Evolutionary conservation across 2,113 vertebrate species (phyloP).

Genomic region (Microtus richardsoni): DNA sequence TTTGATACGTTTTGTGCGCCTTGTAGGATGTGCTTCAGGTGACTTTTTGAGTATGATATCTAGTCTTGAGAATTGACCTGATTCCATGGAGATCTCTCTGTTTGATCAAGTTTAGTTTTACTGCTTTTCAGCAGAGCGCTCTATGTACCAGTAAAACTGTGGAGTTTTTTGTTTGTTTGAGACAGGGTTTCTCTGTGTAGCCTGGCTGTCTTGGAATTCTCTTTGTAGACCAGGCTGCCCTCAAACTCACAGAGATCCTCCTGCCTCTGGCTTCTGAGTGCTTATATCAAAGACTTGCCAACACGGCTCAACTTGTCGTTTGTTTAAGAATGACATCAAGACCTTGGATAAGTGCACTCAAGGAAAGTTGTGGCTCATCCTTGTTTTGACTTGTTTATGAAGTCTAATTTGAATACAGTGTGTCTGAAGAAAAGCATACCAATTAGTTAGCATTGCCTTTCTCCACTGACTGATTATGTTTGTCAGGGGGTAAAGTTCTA

Average conservation of each 20-base stretch:
- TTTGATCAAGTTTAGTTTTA: background rate
- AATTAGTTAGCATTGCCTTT: background rate
- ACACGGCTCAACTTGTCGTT: background rate
- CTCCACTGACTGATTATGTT: background rate
- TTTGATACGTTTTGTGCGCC: background rate
- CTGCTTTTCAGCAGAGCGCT: background rate
- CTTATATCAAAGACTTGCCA: background rate
- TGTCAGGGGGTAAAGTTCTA: background rate
- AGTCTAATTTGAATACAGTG: background rate
- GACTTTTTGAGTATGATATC: background rate
- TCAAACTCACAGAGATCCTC: background rate
- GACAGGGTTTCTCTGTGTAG: background rate
- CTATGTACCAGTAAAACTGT: background rate
- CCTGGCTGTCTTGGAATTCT: background rate
- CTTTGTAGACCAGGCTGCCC: background rate
- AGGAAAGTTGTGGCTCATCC: background rate
- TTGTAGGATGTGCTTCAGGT: background rate
- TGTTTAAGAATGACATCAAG: background rate
- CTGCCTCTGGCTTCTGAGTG: background rate
- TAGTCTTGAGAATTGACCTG: background rate
- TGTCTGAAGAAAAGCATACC: background rate
- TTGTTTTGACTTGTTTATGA: background rate
- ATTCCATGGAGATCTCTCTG: background rate
- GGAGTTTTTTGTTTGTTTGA: background rate
- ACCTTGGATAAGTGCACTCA: background rate